Percentiles rank a stretch among this genome's conserved stretches.
phyloP scores from a whole-genome alignment of 1,140 invertebrate genomes.

The Coenobita brevimanus region DNA sequence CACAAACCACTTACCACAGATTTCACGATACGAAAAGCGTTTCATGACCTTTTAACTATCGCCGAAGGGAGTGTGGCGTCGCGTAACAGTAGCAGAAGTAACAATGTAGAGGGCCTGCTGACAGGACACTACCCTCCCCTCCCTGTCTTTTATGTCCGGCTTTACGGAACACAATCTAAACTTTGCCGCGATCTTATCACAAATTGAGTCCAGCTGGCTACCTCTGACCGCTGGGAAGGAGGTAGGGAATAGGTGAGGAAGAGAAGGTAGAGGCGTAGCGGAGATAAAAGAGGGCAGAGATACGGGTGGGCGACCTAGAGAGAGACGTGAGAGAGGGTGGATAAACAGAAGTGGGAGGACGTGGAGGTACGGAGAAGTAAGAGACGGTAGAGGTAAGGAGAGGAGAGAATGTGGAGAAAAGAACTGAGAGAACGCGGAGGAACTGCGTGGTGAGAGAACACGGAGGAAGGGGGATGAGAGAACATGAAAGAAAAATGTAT shows the following conservation, averaged over 20 bases:
- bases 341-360: conserved; percentile 2
- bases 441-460: no score
- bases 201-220: conserved; percentile 1
- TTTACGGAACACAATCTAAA: conserved; percentile 43
- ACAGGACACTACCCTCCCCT: not conserved
- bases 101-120: no score
- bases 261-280: not conserved
- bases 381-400: not conserved
- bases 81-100: no score
- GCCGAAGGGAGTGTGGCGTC: no score
- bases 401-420: not conserved
- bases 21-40: no score
- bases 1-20: no score
- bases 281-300: not conserved
- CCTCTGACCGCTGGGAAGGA: not conserved
- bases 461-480: no score
- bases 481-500: no score
- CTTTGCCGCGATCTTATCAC: conserved; percentile 45
- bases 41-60: no score
- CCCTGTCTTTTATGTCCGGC: conserved; percentile 12
- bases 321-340: conserved; percentile 8
- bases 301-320: not conserved
- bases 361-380: not conserved
- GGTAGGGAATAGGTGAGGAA: not conserved
- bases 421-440: not conserved